Evolutionary conservation across 2,113 vertebrate species (phyloP), one percentile per base, ranked within the genome.

Genomic region (Manacus vitellinus): DNA sequence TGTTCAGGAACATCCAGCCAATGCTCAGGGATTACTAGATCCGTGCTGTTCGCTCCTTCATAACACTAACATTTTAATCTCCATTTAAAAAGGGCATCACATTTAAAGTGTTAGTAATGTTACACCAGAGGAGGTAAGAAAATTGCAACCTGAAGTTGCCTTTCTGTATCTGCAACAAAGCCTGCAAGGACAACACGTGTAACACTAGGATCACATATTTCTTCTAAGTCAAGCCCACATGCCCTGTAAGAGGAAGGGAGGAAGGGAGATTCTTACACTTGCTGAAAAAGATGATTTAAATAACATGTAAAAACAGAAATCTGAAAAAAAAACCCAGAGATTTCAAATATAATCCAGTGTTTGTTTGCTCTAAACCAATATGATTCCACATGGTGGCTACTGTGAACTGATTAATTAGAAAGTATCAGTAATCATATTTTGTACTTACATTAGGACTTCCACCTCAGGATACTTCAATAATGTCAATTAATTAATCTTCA

Each of bases 401-500:
- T 54, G 65, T 49, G 41, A 92, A 31, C 17, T 51, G 72, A 87
- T 91, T 85, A 87, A 94, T 94, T 87, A 82, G 43, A 56, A 92
- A 85, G 41, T 46, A 92, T 91, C 54, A 62, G 49, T 43, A 81
- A 82, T 35, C 70, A 56, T 70, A 41, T 80, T 96, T 94, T 89
- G 70, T 81, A 81, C 92, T 94, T 95, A 91, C 73, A 76, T 75
- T 66, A 73, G 73, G 88, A 90, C 46, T 95, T 96, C 79, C 83
- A 95, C 62, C 85, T 95, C 92, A 94, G 73, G 94, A 94, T 87
- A 70, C 86, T 93, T 94, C 88, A 94, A 51, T 93, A 94, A 94
- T 81, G 86, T 92, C 83, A 96, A 95, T 94, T 94, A 89, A 92
- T 88, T 92, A 92, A 94, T 96, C 89, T 89, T 85, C 92, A 72